phyloP scores from a whole-genome alignment of 2,113 vertebrate genomes.

The Tragelaphus scriptus region DNA sequence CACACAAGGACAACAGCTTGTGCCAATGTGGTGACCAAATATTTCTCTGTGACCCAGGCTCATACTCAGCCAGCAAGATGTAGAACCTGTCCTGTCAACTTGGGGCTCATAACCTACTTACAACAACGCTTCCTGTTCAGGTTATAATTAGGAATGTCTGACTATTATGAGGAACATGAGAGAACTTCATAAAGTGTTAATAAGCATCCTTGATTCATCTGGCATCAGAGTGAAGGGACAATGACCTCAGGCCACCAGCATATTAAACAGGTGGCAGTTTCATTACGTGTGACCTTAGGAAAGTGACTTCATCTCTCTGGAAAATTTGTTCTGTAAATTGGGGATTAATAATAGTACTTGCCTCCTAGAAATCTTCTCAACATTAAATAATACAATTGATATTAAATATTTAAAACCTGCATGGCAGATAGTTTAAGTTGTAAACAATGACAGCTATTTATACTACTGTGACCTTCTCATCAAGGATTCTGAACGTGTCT shows the following conservation, averaged over 20 bases:
- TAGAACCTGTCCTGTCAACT: neutral
- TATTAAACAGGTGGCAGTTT: neutral
- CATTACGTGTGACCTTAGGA: neutral
- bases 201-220: neutral
- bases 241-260: neutral
- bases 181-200: slow-evolving; percentile 2
- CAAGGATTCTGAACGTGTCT: slow-evolving; percentile 12
- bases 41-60: neutral
- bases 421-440: neutral
- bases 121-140: neutral
- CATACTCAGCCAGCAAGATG: neutral
- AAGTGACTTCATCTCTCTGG: neutral
- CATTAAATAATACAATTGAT: neutral
- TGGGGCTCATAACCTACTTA: neutral
- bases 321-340: neutral
- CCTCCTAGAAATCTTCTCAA: neutral
- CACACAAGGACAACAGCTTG: neutral
- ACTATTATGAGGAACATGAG: neutral
- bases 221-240: neutral
- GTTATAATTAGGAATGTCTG: slow-evolving; percentile 22
- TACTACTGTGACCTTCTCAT: neutral
- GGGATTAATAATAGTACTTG: neutral
- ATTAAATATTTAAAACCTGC: neutral
- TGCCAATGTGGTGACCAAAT: neutral
- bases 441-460: neutral